These are phyloP conservation scores for Holacanthus passer DNA, from an alignment of 2,113 vertebrate genomes.

Conservation along the genomic window DNA sequence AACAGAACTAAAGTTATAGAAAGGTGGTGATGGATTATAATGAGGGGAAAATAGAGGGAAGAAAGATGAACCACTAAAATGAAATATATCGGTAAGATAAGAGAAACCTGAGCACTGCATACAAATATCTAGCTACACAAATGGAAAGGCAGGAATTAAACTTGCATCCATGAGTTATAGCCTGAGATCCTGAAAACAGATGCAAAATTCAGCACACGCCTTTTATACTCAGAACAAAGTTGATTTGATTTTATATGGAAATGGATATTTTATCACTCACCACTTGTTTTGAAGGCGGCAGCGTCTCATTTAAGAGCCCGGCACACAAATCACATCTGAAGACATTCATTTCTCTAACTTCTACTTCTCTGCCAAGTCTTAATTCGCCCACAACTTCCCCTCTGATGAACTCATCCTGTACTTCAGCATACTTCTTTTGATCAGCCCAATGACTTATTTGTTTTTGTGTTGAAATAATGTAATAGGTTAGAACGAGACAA, in stretches of 20 bases:
- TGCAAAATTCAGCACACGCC: conserved; percentile 2
- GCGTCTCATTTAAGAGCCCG: background rate
- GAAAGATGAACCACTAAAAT: background rate
- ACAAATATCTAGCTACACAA: background rate
- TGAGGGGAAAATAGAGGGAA: background rate
- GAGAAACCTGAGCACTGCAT: background rate
- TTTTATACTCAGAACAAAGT: background rate
- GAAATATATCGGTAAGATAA: background rate
- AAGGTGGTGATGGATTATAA: background rate
- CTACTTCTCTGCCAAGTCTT: background rate
- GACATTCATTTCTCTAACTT: background rate
- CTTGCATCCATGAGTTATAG: background rate
- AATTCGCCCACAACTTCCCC: background rate
- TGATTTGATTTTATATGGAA: conserved; percentile 18
- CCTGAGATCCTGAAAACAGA: background rate
- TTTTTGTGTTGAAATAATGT: background rate
- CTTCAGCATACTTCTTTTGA: background rate
- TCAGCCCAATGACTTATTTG: background rate
- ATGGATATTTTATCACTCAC: background rate
- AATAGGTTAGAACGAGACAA: background rate
- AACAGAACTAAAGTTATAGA: background rate
- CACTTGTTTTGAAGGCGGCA: background rate
- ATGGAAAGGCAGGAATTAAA: background rate
- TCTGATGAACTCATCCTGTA: background rate
- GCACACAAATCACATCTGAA: background rate